These are phyloP conservation scores for Camelus dromedarius DNA, from an alignment of 2,113 vertebrate genomes.

Conservation along the genomic window DNA sequence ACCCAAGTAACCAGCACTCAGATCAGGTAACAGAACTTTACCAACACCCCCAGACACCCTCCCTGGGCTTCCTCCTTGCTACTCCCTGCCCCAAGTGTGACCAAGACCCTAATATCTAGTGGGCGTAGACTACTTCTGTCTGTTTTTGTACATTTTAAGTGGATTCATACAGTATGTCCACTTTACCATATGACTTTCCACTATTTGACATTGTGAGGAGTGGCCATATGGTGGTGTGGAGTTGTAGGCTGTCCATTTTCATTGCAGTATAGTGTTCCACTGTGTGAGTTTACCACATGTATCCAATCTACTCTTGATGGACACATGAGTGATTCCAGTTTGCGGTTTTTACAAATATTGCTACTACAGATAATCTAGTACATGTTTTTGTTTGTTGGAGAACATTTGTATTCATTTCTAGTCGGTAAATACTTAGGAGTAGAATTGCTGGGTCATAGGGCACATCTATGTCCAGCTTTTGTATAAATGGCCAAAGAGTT, in stretches of 20 bases:
- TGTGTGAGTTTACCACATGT: background rate
- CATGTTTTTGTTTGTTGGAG: background rate
- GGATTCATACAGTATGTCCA: background rate
- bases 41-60: background rate
- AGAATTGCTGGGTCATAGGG: background rate
- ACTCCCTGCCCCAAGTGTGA: background rate
- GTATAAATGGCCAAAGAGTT: background rate
- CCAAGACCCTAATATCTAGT: background rate
- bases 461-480: background rate
- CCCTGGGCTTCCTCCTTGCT: background rate
- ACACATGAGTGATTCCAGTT: background rate
- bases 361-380: background rate
- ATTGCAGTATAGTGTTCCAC: background rate
- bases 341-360: background rate
- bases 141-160: background rate
- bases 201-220: background rate
- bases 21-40: background rate
- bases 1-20: background rate
- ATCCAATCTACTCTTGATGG: background rate
- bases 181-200: background rate
- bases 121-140: slow-evolving; percentile 11
- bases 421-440: background rate
- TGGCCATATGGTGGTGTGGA: background rate
- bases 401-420: background rate
- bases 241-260: background rate